Conservation (phyloP, 2,113 vertebrate genomes). For the Trematomus loennbergii region DNA sequence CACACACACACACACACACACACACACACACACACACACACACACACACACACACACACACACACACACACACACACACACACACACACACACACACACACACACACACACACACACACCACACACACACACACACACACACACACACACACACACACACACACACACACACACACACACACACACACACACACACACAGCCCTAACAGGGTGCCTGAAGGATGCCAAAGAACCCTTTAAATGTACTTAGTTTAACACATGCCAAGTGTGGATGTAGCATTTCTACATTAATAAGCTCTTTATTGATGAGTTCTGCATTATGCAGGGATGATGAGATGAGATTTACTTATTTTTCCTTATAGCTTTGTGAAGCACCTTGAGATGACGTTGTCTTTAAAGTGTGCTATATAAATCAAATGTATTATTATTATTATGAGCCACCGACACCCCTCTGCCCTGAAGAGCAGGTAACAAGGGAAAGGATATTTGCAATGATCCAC, state of each 20-base stretch:
- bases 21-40: neutral
- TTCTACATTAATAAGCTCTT: slow-evolving; percentile 30
- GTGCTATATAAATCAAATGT: no score
- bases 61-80: slow-evolving; percentile 19
- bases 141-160: no score
- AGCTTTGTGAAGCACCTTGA: no score
- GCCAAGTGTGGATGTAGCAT: slow-evolving; percentile 7
- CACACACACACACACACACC: no score
- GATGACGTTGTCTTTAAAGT: no score
- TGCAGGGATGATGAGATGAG: slow-evolving; percentile 3
- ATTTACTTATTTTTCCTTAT: no score
- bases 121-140: no score
- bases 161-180: no score
- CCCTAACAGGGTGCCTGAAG: slow-evolving; percentile 43
- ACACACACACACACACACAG: slow-evolving; percentile 8
- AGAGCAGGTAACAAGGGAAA: neutral
- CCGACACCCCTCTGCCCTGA: neutral
- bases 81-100: slow-evolving; percentile 13
- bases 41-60: no score
- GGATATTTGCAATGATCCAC: neutral
- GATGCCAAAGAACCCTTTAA: slow-evolving; percentile 52
- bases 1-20: slow-evolving; percentile 26
- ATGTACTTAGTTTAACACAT: slow-evolving; percentile 56
- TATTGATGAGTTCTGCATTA: slow-evolving; percentile 26
- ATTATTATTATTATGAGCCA: no score